Evolutionary conservation across 2,888 invertebrate species (phyloP).

Genomic region (Pseudolycoriella hygida): DNA sequence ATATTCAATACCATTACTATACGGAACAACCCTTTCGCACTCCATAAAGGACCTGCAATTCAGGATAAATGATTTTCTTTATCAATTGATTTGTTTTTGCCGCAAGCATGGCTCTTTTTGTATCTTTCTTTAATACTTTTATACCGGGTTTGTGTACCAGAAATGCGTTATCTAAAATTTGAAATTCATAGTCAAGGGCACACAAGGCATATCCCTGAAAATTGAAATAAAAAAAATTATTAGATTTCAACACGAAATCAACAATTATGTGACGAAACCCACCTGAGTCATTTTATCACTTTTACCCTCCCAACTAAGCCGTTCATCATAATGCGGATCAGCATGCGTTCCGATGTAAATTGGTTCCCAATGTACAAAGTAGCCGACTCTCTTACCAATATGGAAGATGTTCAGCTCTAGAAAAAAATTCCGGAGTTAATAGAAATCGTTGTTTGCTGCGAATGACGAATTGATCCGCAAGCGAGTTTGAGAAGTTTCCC

Average conservation of each 20-base stretch:
- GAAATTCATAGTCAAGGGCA: slow-evolving; percentile 80
- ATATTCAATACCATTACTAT: slow-evolving; percentile 29
- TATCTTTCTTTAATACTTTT: slow-evolving; percentile 63
- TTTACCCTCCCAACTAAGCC: slow-evolving; percentile 87
- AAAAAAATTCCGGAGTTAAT: slow-evolving; percentile 1
- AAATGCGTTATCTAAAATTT: slow-evolving; percentile 86
- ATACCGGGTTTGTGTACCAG: slow-evolving; percentile 84
- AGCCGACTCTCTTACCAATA: slow-evolving; percentile 63
- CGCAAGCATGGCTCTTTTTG: slow-evolving; percentile 55
- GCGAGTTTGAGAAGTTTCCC: no score
- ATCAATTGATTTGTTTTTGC: slow-evolving; percentile 61
- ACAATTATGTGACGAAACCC: slow-evolving; percentile 12
- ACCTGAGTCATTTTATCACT: slow-evolving; percentile 95
- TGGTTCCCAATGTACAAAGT: slow-evolving; percentile 79
- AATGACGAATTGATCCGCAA: no score
- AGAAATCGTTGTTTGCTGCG: no score
- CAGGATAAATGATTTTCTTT: slow-evolving; percentile 63
- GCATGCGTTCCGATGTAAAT: slow-evolving; percentile 81
- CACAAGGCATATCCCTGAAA: slow-evolving; percentile 75
- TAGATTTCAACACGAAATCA: slow-evolving; percentile 7
- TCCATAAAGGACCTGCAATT: slow-evolving; percentile 71
- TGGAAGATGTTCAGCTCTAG: slow-evolving; percentile 56
- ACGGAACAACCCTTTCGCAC: slow-evolving; percentile 62
- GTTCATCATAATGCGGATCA: slow-evolving; percentile 78
- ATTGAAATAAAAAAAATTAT: neutral